Evolutionary conservation across 2,797 vertebrate species (phyloP).

Genomic region (Clarias platycephalus): DNA sequence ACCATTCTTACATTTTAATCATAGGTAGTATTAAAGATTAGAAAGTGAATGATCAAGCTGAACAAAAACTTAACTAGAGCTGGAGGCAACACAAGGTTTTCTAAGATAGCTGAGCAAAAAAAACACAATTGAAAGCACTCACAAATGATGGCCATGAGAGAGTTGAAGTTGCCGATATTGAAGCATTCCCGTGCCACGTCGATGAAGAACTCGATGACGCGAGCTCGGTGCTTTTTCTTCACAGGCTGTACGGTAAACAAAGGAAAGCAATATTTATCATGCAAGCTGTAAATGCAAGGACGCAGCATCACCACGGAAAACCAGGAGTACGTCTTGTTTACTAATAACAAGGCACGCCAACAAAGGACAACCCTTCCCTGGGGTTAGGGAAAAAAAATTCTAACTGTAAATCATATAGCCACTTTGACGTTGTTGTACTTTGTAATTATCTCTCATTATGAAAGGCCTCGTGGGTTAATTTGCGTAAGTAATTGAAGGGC

Average conservation of each 20-base stretch:
- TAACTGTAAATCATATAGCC: conserved; percentile 6
- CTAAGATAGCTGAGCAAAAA: neutral
- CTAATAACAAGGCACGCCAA: conserved; percentile 17
- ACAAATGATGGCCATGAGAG: conserved; percentile 97
- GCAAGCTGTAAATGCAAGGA: neutral
- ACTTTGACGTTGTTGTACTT: conserved; percentile 18
- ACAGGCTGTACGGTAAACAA: conserved; percentile 72
- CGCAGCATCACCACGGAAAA: neutral
- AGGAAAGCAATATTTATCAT: conserved; percentile 3
- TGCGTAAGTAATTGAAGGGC: conserved; percentile 30
- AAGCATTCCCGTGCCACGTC: conserved; percentile 93
- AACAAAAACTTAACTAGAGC: conserved; percentile 36
- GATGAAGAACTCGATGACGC: conserved; percentile 92
- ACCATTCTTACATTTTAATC: conserved; percentile 10
- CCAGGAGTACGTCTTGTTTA: neutral
- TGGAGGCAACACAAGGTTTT: conserved; percentile 30
- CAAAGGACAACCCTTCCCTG: conserved; percentile 15
- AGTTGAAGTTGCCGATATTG: conserved; percentile 97
- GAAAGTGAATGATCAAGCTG: conserved; percentile 33
- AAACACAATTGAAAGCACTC: conserved; percentile 66
- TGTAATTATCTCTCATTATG: conserved; percentile 36
- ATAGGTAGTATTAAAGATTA: conserved; percentile 25
- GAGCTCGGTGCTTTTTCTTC: conserved; percentile 91
- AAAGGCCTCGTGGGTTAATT: conserved; percentile 1
- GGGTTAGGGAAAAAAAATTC: conserved; percentile 10